Evolutionary conservation across 2,113 vertebrate species (phyloP), one percentile per base, ranked within the genome.

Genomic region (Nanger granti): DNA sequence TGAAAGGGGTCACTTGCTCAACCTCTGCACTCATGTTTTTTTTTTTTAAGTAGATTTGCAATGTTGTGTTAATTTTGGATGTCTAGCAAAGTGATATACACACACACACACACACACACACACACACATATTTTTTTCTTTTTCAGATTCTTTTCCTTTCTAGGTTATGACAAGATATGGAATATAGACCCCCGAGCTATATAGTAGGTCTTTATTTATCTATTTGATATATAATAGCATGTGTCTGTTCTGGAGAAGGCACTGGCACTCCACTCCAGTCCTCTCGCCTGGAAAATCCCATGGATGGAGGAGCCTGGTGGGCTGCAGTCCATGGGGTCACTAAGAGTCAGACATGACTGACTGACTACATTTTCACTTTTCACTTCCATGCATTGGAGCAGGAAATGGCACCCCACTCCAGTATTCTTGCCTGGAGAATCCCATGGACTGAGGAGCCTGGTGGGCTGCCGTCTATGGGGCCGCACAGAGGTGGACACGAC

Each of bases 401-500:
- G 60, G 60, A 31, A 62, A 31, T 62, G 60, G 60, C 60, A 62
- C 1, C 28, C 60, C 12, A 62, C 28, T 62, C 28, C 28, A 62
- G 60, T 62, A 13, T 62, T 62, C 12, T 14, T 62, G 60, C 12
- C 12, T 62, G 60, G 59, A 29, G 59, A 62, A 29, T 62, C 60
- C 60, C 28, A 62, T 12, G 28, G 2, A 31, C 0, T 5, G 60
- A 28, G 60, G 60, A 62, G 28, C 28, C 60, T 62, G 28, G 28
- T 31, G 60, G 60, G 12, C 60, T 62, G 28, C 28, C 12, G 2
- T 62, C 60, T 62, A 31, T 14, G 60, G 60, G 60, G 60, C 31
- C 0, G 0, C 60, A 31, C 60, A 31, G 12, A 62, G 12, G 29
- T 2, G 2, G 12, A 62, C 28, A 62, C 0, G 12, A 31, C 60